Evolutionary conservation across 2,888 invertebrate species (phyloP).

Genomic region (Drosophila formosana): DNA sequence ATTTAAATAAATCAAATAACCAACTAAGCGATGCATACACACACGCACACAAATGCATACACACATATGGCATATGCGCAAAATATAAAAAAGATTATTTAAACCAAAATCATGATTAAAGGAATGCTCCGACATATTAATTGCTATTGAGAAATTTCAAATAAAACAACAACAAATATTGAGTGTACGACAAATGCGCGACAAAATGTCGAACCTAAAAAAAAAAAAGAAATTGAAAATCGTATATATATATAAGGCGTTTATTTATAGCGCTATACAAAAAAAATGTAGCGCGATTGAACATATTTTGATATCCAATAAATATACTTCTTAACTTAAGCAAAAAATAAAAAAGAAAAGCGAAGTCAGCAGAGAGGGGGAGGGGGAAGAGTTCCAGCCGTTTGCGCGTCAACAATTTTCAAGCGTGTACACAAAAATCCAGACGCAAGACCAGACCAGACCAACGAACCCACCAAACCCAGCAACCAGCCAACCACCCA

Average conservation of each 20-base stretch:
- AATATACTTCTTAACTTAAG: constrained; percentile 62
- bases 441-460: constrained; percentile 63
- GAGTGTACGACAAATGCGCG: constrained; percentile 60
- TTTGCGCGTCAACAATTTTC: constrained; percentile 77
- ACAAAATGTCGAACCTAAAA: constrained; percentile 66
- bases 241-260: constrained; percentile 35
- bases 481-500: constrained; percentile 35
- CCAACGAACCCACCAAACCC: constrained; percentile 45
- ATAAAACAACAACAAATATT: constrained; percentile 24
- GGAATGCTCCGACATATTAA: constrained; percentile 61
- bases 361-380: not conserved
- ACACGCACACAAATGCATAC: constrained; percentile 39
- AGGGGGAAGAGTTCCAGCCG: constrained; percentile 15
- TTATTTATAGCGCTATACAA: constrained; percentile 65
- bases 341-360: constrained; percentile 21
- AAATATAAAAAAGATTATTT: constrained; percentile 37
- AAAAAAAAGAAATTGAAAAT: constrained; percentile 30
- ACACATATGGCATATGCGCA: constrained; percentile 59
- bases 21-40: constrained; percentile 79
- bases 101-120: constrained; percentile 32
- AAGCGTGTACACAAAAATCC: constrained; percentile 80
- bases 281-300: constrained; percentile 61
- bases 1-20: constrained; percentile 79
- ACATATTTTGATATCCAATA: constrained; percentile 75
- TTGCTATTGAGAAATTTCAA: constrained; percentile 63